Evolutionary conservation across 1,140 invertebrate species (phyloP).

Genomic region (Nasonia vitripennis): DNA sequence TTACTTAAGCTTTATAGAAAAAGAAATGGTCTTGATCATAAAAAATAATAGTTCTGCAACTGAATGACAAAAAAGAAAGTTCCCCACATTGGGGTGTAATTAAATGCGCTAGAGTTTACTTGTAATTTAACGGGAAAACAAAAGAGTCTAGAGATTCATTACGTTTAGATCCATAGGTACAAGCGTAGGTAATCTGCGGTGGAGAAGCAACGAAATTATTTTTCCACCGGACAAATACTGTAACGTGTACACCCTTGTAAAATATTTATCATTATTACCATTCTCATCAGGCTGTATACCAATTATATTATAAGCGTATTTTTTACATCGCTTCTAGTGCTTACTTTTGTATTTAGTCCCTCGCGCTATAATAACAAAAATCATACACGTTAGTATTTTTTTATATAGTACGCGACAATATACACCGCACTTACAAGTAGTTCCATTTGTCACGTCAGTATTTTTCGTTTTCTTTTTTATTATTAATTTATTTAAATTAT

Average conservation of each 20-base stretch:
- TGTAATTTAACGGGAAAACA: constrained; percentile 46
- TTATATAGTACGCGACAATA: constrained; percentile 11
- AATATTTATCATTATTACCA: constrained; percentile 71
- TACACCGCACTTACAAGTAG: constrained; percentile 32
- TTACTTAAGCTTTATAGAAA: neutral
- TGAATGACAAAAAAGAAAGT: constrained; percentile 27
- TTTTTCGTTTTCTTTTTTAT: constrained; percentile 16
- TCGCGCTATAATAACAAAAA: constrained; percentile 20
- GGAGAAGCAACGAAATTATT: constrained; percentile 42
- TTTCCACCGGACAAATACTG: constrained; percentile 24
- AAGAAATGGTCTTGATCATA: neutral
- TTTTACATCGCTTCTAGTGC: constrained; percentile 70
- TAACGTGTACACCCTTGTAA: constrained; percentile 70
- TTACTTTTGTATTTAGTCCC: constrained; percentile 49
- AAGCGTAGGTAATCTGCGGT: constrained; percentile 11
- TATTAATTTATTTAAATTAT: constrained; percentile 53
- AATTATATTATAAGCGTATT: constrained; percentile 73
- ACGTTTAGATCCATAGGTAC: neutral
- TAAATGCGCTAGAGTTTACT: constrained; percentile 32
- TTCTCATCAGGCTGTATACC: constrained; percentile 67
- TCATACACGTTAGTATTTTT: constrained; percentile 39
- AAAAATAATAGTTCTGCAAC: neutral
- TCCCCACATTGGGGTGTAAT: constrained; percentile 52
- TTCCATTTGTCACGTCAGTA: constrained; percentile 44
- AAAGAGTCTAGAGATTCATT: constrained; percentile 55